phyloP scores from a whole-genome alignment of 2,113 vertebrate genomes.

The Halichoerus grypus region DNA sequence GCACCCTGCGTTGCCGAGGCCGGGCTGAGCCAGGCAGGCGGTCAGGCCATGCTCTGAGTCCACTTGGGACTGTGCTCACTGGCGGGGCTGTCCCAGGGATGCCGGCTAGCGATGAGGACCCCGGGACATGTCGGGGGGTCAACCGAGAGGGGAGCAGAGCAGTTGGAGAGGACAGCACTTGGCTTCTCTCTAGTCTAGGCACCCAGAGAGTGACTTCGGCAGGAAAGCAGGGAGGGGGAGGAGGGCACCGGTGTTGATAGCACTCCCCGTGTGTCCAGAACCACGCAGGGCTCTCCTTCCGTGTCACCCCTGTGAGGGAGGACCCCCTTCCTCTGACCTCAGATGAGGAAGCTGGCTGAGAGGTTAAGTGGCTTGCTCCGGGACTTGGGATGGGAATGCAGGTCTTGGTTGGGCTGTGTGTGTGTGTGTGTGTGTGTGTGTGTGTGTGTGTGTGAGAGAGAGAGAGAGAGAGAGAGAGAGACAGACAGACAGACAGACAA shows the following conservation, averaged over 20 bases:
- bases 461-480: background rate
- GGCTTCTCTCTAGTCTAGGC: background rate
- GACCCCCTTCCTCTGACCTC: background rate
- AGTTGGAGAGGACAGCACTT: background rate
- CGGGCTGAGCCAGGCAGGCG: background rate
- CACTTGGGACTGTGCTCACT: background rate
- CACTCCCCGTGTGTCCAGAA: background rate
- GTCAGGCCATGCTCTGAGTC: background rate
- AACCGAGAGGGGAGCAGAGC: background rate
- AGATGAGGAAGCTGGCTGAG: background rate
- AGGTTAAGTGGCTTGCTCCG: accelerated
- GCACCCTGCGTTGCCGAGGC: background rate
- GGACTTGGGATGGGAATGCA: too few relatives aligned
- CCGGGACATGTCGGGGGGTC: accelerated
- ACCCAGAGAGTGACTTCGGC: background rate
- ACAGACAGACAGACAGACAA: too few relatives aligned
- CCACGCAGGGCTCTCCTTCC: background rate
- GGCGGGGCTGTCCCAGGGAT: background rate
- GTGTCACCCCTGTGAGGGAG: too few relatives aligned
- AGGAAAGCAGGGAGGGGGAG: background rate
- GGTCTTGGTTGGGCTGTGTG: background rate
- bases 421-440: background rate
- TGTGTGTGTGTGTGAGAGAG: too few relatives aligned
- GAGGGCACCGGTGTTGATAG: background rate
- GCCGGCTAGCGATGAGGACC: background rate